Evolutionary conservation across 2,113 vertebrate species (phyloP).

Genomic region (Blennius ocellaris): DNA sequence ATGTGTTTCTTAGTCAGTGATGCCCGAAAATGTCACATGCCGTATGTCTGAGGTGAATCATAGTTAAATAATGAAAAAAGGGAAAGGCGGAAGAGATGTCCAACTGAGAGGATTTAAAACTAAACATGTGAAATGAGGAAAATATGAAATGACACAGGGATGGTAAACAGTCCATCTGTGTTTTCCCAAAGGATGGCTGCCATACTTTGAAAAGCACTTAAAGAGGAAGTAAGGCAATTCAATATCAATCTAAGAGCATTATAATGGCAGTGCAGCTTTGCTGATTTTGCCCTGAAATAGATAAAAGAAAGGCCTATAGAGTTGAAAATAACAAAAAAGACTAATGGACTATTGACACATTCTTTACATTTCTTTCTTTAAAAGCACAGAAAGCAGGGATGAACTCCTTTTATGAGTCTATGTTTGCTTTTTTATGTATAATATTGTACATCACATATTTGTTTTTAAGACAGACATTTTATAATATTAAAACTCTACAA

Average conservation of each 20-base stretch:
- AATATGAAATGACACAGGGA: conserved; percentile 77
- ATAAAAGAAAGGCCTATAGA: conserved; percentile 35
- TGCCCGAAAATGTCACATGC: conserved; percentile 74
- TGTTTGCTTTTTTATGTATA: too few species aligned
- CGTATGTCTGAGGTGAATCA: conserved; percentile 74
- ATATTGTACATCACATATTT: too few species aligned
- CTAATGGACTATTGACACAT: conserved; percentile 55
- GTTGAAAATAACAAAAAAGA: conserved; percentile 58
- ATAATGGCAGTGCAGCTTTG: conserved; percentile 61
- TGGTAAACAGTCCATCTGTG: conserved; percentile 80
- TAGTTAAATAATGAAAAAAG: conserved; percentile 79
- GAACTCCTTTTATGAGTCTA: too few species aligned
- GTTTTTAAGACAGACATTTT: too few species aligned
- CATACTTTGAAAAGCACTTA: conserved; percentile 80
- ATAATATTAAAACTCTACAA: too few species aligned
- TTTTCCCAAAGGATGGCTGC: conserved; percentile 76
- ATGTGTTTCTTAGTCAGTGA: conserved; percentile 65
- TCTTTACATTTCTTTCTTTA: conserved; percentile 4
- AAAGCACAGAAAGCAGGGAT: conserved; percentile 9
- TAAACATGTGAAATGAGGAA: conserved; percentile 76
- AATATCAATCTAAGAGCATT: conserved; percentile 75
- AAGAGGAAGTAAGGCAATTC: conserved; percentile 68
- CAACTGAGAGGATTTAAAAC: conserved; percentile 69
- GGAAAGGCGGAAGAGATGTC: conserved; percentile 69
- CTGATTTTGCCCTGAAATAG: conserved; percentile 21